Base-by-base conservation (phyloP, 2,113 vertebrate genomes). In the Nyctereutes procyonoides region DNA sequence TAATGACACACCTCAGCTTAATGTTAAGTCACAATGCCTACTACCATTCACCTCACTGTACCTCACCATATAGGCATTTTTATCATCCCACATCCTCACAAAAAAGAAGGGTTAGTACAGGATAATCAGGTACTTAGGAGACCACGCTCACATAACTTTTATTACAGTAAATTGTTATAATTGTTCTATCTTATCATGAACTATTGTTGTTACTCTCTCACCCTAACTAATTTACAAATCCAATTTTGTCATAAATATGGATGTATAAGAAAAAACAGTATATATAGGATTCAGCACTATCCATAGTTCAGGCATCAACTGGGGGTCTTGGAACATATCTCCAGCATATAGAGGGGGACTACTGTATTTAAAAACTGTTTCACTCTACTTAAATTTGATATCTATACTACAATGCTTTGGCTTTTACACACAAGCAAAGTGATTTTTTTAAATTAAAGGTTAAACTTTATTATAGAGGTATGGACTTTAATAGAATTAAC, bases 351-450 rank as follows among this genome's bases (percentile, higher is more conserved):
- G 28, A 51, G 4, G 28, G 48, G 8, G 26, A 76, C 43, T 30
- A 30, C 48, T 77, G 28, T 38, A 88, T 84, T 88, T 12, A 38
- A 73, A 73, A 84, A n/a, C 85, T 38, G 2, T 76, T 82, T 74
- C 12, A 20, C 56, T 53, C 60, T 15, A 51, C 32, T 81, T 80
- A 63, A 2, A 71, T 80, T 56, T 77, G 30, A 30, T 88, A 77
- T 35, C 65, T 82, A 48, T 9, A 81, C 20, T 86, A 71, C 83
- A 96, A 93, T 16, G 35, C 1, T 38, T 90, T 53, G 20, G 35
- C 28, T 92, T 96, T 90, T 84, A 96, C 8, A 80, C 8, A 48
- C 15, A 65, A 95, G 62, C 53, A 87, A 84, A 74, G 28, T 24
- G 1, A 93, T 48, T 83, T 82, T 95, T 65, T 71, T 67, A 38